A percentile compares a stretch with the other conserved stretches of the same genome.
These are phyloP conservation scores for Eremophila alpestris DNA, from an alignment of 2,797 vertebrate genomes.

Conservation along the genomic window DNA sequence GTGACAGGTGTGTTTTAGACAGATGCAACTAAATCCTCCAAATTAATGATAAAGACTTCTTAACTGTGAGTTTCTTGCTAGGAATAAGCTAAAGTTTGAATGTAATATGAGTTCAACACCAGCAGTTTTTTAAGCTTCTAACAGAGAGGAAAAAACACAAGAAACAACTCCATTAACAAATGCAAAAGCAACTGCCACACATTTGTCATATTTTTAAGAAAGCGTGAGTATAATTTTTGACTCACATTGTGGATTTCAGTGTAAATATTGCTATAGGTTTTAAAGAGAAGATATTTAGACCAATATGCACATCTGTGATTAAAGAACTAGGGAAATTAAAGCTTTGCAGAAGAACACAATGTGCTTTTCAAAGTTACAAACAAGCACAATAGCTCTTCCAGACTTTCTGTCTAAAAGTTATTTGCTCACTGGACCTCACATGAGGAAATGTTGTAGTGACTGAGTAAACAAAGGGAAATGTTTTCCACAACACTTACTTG, in stretches of 20 bases:
- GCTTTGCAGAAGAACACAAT: not conserved
- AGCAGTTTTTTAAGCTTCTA: not conserved
- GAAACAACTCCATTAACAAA: not conserved
- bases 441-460: not conserved
- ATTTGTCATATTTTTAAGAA: not conserved
- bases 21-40: not conserved
- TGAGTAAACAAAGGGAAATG: not conserved
- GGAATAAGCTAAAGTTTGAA: not conserved
- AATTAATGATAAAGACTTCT: not conserved
- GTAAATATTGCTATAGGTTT: not conserved
- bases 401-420: not conserved
- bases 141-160: not conserved
- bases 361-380: not conserved
- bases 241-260: not conserved
- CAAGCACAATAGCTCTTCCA: not conserved
- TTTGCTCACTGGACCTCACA: not conserved
- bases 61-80: not conserved
- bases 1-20: not conserved
- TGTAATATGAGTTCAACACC: not conserved
- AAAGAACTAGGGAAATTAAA: not conserved
- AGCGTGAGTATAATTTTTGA: not conserved
- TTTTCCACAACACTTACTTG: not conserved
- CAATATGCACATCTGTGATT: not conserved
- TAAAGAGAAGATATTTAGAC: not conserved
- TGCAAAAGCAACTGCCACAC: not conserved